These are phyloP conservation scores for Ladona fulva DNA, from an alignment of 1,140 invertebrate genomes.

Conservation along the genomic window DNA sequence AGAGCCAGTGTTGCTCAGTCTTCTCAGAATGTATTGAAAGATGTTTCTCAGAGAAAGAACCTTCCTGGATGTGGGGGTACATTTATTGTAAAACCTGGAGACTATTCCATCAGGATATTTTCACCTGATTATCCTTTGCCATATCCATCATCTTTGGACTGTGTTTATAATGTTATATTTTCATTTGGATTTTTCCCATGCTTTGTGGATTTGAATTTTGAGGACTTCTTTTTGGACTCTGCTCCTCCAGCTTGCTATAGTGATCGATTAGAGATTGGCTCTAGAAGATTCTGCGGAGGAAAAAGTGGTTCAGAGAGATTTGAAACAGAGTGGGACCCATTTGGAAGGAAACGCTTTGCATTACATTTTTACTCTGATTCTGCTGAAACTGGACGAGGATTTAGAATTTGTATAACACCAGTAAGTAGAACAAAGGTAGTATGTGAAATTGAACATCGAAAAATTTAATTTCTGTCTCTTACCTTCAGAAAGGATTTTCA, in stretches of 20 bases:
- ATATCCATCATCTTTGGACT: not conserved
- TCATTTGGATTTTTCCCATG: not conserved
- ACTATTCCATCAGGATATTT: not conserved
- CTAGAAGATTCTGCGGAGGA: not conserved
- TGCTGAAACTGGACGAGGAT: not conserved
- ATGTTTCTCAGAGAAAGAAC: not conserved
- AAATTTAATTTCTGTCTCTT: no score
- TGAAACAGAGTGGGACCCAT: not conserved
- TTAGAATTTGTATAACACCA: not conserved
- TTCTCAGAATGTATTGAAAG: not conserved
- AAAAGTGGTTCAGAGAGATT: not conserved
- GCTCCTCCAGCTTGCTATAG: not conserved
- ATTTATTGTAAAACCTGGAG: not conserved
- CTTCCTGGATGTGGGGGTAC: not conserved
- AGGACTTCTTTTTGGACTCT: not conserved
- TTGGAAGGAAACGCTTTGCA: not conserved
- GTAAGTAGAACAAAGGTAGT: not conserved
- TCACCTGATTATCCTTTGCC: conserved; percentile 1
- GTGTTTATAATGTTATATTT: not conserved
- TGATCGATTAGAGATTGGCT: not conserved
- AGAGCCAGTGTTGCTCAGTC: no score
- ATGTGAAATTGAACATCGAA: no score
- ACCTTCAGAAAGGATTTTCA: no score
- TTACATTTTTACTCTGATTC: not conserved
- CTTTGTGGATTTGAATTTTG: not conserved